Evolutionary conservation across 2,797 vertebrate genomes (phyloP).

Genomic region (Esox masquinongy): DNA sequence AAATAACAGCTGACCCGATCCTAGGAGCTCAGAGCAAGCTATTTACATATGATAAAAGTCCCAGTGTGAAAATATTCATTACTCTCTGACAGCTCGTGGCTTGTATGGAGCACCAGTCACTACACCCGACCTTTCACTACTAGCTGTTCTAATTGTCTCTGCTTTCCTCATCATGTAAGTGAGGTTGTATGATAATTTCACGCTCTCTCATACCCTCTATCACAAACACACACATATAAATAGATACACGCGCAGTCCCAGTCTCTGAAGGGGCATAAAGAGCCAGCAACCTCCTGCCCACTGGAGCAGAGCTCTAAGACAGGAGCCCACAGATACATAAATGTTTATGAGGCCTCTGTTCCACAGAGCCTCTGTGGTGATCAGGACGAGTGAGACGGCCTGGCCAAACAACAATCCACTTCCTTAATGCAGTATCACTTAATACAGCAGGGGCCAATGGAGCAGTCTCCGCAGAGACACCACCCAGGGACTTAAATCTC

Average conservation of each 20-base stretch:
- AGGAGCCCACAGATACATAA: constrained; percentile 69
- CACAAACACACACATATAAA: constrained; percentile 22
- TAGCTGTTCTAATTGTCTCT: constrained; percentile 37
- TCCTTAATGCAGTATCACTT: constrained; percentile 69
- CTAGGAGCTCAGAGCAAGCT: constrained; percentile 44
- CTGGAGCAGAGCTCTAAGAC: constrained; percentile 62
- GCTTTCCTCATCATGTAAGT: constrained; percentile 21
- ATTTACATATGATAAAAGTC: constrained; percentile 67
- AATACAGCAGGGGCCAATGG: constrained; percentile 63
- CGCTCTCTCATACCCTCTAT: constrained; percentile 21
- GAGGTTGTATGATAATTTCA: constrained; percentile 36
- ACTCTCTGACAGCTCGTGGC: constrained; percentile 51
- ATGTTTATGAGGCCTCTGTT: constrained; percentile 80
- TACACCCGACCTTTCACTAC: constrained; percentile 19
- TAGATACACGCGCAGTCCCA: constrained; percentile 7
- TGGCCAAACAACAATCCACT: constrained; percentile 64
- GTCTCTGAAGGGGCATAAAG: constrained; percentile 78
- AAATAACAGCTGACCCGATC: constrained; percentile 65
- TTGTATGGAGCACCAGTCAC: neutral
- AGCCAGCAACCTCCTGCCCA: constrained; percentile 56
- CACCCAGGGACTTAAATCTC: constrained; percentile 61
- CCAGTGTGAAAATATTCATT: constrained; percentile 70
- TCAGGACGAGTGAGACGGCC: constrained; percentile 67
- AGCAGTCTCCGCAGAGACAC: constrained; percentile 49
- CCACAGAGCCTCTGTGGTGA: constrained; percentile 69